These are phyloP conservation scores for Drosophila mayri DNA, from an alignment of 1,140 invertebrate species.

Conservation along the genomic window DNA sequence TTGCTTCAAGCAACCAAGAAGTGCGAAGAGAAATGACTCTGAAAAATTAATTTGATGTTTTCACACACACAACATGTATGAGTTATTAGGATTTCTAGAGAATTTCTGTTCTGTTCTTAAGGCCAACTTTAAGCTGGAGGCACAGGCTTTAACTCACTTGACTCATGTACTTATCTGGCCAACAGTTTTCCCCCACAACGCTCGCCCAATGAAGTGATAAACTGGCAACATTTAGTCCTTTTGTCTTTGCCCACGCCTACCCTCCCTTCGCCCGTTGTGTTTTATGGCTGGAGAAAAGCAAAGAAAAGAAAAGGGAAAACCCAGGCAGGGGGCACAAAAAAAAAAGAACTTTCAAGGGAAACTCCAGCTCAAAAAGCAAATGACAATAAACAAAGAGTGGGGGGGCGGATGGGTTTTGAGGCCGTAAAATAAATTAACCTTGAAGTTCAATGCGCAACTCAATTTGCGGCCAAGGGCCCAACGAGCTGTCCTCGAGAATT, in stretches of 20 bases:
- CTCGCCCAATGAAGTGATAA: conserved; percentile 67
- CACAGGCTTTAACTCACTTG: conserved; percentile 1
- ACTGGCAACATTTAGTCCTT: conserved; percentile 66
- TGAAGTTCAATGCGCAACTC: conserved; percentile 68
- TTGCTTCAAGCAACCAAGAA: too few species aligned
- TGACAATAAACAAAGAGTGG: conserved; percentile 52
- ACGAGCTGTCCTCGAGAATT: conserved; percentile 24
- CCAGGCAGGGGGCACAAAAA: conserved; percentile 19
- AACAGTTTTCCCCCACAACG: conserved; percentile 12
- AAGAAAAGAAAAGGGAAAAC: conserved; percentile 1
- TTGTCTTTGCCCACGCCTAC: conserved; percentile 34
- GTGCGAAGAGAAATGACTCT: neutral
- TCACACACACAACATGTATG: neutral
- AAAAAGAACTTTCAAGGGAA: conserved; percentile 19
- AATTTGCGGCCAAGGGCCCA: conserved; percentile 20
- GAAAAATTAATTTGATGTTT: neutral
- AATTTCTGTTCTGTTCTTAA: neutral
- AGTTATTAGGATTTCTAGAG: neutral
- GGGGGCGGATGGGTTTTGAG: conserved; percentile 1
- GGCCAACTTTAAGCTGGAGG: neutral
- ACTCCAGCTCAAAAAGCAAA: conserved; percentile 61
- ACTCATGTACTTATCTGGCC: conserved; percentile 24
- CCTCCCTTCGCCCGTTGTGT: too few species aligned
- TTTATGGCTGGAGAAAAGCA: conserved; percentile 41
- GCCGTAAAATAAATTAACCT: conserved; percentile 73